Base-by-base conservation (phyloP, 1,140 invertebrate species). In the Heliconius congener region DNA sequence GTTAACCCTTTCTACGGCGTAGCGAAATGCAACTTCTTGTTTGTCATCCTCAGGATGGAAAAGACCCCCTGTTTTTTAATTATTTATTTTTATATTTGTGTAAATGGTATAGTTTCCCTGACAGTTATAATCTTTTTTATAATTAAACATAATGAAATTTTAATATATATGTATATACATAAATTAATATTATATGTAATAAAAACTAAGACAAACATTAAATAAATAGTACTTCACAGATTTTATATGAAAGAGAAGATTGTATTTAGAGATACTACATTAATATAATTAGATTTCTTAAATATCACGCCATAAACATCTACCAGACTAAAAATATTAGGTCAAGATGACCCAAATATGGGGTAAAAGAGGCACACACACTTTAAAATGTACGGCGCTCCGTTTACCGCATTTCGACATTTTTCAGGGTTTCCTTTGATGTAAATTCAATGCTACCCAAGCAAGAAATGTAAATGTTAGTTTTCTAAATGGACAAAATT, bases 1-100 rank as follows among this genome's bases (percentile, higher is more conserved):
- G 94, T 99, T 99, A 84, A 99, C 98, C 87, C 97, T 96, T 87
- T 98, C 98, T 19, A 98, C 97, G 2, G 98, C 98, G 94, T 98
- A 98, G 76, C 97, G 96, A 91, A 99, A 99, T 37, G 98, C 98
- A 57, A 98, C 96, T 93, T 98, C 98, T 92, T 98, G 97, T 83
- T 96, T 96, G 85, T 97, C 96, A 92, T 98, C 97, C 55, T 96
- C 96, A 34, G 97, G 96, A 95, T 99, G 98, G 93, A 99, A 99
- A 55, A 99, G 95, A 55, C 98, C 98, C 90, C 98, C 98, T 99
- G 95, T 80, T 73, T 79, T 23, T 46, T 81, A 81, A 74, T 37
- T 37, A 66, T 16, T 30, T 16, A 30, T 16, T 27, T 1, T 66
- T 66, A 30, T 30, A 57, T 57, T 52, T 19, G 13, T 46, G 16